Evolutionary conservation across 2,113 vertebrate genomes (phyloP).

Genomic region (Variabilichromis moorii): DNA sequence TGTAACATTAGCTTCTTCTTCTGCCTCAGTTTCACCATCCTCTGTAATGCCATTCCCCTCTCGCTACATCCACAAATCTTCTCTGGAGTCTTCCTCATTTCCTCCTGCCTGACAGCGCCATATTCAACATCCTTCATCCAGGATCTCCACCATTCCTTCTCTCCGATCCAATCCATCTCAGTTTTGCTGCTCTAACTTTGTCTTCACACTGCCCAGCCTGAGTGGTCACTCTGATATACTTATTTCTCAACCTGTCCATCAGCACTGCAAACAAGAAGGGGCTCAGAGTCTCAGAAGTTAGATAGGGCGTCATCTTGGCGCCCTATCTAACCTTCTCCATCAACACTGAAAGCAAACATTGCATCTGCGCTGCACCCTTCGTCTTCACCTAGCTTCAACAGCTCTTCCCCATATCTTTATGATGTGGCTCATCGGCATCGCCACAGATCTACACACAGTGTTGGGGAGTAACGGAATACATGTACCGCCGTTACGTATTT

Average conservation of each 20-base stretch:
- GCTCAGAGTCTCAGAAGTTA: fast-evolving
- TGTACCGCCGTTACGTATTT: too few relatives aligned
- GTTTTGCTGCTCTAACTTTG: neutral
- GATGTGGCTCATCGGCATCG: neutral
- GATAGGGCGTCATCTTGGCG: neutral
- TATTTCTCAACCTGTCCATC: neutral
- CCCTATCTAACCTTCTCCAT: neutral
- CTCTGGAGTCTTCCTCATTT: neutral
- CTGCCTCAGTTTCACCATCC: neutral
- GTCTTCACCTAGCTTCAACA: neutral
- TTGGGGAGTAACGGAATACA: too few relatives aligned
- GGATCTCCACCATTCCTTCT: neutral
- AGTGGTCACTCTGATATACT: neutral
- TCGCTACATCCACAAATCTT: neutral
- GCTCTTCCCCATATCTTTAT: neutral
- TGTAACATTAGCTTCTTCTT: neutral
- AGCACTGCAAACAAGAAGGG: neutral
- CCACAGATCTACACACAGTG: neutral
- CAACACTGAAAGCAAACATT: neutral
- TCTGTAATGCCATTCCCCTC: neutral
- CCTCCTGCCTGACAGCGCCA: neutral
- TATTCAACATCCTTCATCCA: neutral
- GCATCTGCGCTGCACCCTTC: neutral
- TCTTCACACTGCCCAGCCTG: neutral
- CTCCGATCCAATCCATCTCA: neutral